Percentiles rank a stretch among this genome's conserved stretches.
Conservation (phyloP, 2,113 vertebrate species). For the Clarias gariepinus region DNA sequence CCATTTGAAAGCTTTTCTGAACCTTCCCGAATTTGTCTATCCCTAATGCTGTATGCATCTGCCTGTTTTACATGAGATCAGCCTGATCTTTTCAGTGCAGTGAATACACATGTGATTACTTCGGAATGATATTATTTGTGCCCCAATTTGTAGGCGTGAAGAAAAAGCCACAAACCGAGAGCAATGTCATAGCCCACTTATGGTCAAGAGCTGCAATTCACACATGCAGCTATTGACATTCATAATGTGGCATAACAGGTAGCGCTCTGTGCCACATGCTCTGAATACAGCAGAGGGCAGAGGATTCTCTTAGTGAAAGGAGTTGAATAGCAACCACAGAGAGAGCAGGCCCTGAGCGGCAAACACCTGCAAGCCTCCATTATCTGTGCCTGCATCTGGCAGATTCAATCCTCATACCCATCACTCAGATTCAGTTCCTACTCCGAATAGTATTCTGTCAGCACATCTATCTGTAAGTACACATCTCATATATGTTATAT, state of each 20-base stretch:
- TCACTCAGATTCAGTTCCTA: constrained; percentile 21
- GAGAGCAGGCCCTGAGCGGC: constrained; percentile 19
- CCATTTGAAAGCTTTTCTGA: constrained; percentile 13
- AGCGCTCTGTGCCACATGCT: constrained; percentile 13
- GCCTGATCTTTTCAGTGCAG: constrained; percentile 34
- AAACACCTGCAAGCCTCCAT: constrained; percentile 48
- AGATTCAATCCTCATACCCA: constrained; percentile 24
- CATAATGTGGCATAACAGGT: constrained; percentile 42
- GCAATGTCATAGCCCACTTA: constrained; percentile 33
- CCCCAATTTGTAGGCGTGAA: constrained; percentile 17
- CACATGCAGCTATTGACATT: constrained; percentile 33
- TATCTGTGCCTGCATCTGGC: constrained; percentile 37
- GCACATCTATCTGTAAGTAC: constrained; percentile 1
- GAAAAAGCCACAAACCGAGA: constrained; percentile 30
- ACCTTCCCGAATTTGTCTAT: not conserved
- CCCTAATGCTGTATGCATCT: constrained; percentile 19
- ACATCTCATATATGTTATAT: not conserved
- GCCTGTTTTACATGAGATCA: constrained; percentile 10
- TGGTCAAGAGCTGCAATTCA: constrained; percentile 35
- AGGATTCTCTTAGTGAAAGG: constrained; percentile 44
- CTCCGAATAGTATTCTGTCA: not conserved
- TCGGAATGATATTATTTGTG: constrained; percentile 31
- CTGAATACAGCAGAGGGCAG: constrained; percentile 33
- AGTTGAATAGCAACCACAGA: constrained; percentile 25
- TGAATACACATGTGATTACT: constrained; percentile 46